Conservation (phyloP, 92 coral and sea anemone genomes). For the Siderastrea radians region DNA sequence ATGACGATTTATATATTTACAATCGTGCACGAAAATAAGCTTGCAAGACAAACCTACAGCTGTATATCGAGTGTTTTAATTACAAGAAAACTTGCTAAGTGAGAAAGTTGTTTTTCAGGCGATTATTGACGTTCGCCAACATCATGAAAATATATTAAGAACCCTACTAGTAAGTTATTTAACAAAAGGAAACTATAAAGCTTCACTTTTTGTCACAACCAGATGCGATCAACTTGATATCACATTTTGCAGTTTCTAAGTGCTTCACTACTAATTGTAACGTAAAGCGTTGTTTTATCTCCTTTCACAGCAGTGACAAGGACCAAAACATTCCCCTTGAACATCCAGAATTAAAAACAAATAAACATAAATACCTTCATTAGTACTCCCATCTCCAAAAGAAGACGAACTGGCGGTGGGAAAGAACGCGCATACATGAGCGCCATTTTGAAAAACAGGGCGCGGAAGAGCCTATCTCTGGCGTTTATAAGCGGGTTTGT, state of each 20-base stretch:
- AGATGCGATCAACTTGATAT: neutral
- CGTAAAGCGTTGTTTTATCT: neutral
- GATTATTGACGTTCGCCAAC: neutral
- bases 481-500: constrained; percentile 96
- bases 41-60: too few relatives aligned
- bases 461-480: constrained; percentile 97
- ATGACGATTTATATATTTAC: too few relatives aligned
- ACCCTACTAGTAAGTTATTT: neutral
- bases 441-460: constrained; percentile 98
- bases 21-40: too few relatives aligned
- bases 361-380: constrained; percentile 73
- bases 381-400: constrained; percentile 94
- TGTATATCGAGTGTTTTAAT: too few relatives aligned
- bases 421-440: constrained; percentile 97
- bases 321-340: neutral
- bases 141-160: neutral
- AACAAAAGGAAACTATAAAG: neutral
- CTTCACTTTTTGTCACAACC: neutral
- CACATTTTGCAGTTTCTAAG: neutral
- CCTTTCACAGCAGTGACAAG: neutral
- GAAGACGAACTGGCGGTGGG: constrained; percentile 89
- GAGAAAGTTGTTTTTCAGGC: neutral
- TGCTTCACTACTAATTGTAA: neutral
- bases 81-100: too few relatives aligned
- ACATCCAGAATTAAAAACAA: neutral